Evolutionary conservation across 1,140 invertebrate species (phyloP).

Genomic region (Drosophila mayri): DNA sequence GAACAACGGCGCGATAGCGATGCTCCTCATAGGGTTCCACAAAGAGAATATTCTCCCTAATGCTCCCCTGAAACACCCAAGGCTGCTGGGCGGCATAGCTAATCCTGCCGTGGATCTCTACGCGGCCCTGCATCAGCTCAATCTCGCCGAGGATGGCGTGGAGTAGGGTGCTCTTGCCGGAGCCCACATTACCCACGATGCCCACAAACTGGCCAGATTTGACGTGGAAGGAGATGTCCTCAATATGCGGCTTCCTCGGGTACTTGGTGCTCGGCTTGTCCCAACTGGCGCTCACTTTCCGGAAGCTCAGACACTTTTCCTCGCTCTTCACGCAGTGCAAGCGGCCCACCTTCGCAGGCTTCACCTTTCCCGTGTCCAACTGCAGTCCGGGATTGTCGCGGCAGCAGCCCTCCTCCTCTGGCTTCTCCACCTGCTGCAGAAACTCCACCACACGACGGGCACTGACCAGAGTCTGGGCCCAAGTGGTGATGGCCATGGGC

Average conservation of each 20-base stretch:
- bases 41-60: conserved; percentile 93
- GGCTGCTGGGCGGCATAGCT: conserved; percentile 92
- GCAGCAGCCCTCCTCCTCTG: conserved; percentile 33
- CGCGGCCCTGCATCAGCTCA: conserved; percentile 86
- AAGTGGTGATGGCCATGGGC: conserved; percentile 88
- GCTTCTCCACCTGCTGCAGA: conserved; percentile 56
- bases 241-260: conserved; percentile 80
- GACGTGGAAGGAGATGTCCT: conserved; percentile 85
- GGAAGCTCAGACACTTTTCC: conserved; percentile 57
- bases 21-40: conserved; percentile 88
- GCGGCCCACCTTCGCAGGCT: conserved; percentile 31
- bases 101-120: conserved; percentile 88
- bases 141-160: conserved; percentile 91
- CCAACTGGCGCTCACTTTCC: conserved; percentile 85
- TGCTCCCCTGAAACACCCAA: conserved; percentile 88
- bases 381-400: conserved; percentile 53
- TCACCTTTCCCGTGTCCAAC: conserved; percentile 18
- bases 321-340: conserved; percentile 77
- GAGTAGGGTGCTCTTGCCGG: conserved; percentile 91
- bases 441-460: conserved; percentile 89
- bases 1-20: conserved; percentile 87
- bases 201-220: conserved; percentile 87
- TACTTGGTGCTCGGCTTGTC: conserved; percentile 52
- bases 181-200: conserved; percentile 91
- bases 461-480: conserved; percentile 88